Evolutionary conservation across 2,888 invertebrate genomes (phyloP).

Genomic region (Drosophila fulvimacula): DNA sequence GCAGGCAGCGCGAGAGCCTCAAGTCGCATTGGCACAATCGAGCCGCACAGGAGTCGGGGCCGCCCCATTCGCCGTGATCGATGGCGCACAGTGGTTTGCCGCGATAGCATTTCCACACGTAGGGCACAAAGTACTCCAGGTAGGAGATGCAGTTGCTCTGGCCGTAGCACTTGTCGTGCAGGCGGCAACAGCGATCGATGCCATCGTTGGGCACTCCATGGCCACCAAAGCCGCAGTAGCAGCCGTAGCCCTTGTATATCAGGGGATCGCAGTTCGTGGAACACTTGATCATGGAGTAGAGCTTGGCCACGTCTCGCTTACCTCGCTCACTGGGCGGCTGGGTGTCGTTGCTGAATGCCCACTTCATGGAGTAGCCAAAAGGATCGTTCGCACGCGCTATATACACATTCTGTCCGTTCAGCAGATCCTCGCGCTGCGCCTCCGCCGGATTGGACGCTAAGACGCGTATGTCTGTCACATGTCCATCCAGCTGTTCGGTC

Average conservation of each 20-base stretch:
- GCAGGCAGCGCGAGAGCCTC: conserved; percentile 91
- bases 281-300: conserved; percentile 94
- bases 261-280: conserved; percentile 94
- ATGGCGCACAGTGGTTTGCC: conserved; percentile 90
- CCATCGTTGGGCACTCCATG: conserved; percentile 92
- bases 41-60: conserved; percentile 89
- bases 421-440: conserved; percentile 46
- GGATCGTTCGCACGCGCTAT: conserved; percentile 84
- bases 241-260: conserved; percentile 94
- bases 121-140: conserved; percentile 93
- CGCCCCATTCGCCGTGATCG: conserved; percentile 87
- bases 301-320: conserved; percentile 91
- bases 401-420: conserved; percentile 74
- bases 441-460: conserved; percentile 30
- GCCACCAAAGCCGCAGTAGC: conserved; percentile 95
- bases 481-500: conserved; percentile 56
- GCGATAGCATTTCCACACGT: conserved; percentile 93
- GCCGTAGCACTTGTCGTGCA: conserved; percentile 94
- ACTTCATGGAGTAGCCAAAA: conserved; percentile 84
- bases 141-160: conserved; percentile 91
- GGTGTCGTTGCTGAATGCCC: conserved; percentile 69
- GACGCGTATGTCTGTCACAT: conserved; percentile 59
- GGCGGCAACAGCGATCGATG: conserved; percentile 92
- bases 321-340: conserved; percentile 85
- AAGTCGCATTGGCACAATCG: conserved; percentile 94